These are phyloP conservation scores for Lamellibrachia satsuma DNA, from an alignment of 2,888 invertebrate species.

Conservation along the genomic window DNA sequence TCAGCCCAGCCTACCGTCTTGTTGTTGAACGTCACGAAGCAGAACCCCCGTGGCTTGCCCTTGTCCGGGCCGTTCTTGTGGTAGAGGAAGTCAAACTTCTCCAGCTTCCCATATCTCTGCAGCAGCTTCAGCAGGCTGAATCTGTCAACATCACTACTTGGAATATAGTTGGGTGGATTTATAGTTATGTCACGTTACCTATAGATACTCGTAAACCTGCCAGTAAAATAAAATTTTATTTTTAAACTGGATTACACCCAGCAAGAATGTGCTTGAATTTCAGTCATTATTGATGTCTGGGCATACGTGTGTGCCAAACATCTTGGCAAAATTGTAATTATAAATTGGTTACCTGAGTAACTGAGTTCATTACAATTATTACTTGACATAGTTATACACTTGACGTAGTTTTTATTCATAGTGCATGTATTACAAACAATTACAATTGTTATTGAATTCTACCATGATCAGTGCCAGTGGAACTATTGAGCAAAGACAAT, in stretches of 20 bases:
- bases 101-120: slow-evolving; percentile 91
- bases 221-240: too few relatives aligned
- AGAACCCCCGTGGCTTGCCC: slow-evolving; percentile 91
- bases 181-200: neutral
- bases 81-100: slow-evolving; percentile 95
- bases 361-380: neutral
- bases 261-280: neutral
- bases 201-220: too few relatives aligned
- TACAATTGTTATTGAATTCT: neutral
- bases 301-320: neutral
- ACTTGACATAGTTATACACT: neutral
- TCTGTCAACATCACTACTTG: slow-evolving; percentile 44
- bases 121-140: slow-evolving; percentile 92
- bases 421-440: too few relatives aligned
- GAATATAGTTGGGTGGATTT: neutral
- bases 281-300: neutral
- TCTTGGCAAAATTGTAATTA: neutral
- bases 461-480: neutral
- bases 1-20: slow-evolving; percentile 42
- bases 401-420: too few relatives aligned
- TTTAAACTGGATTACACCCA: too few relatives aligned
- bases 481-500: neutral
- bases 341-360: neutral
- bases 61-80: slow-evolving; percentile 88
- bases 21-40: slow-evolving; percentile 83